Percentiles rank a stretch among this genome's conserved stretches.
phyloP scores from a whole-genome alignment of 2,113 vertebrate species.

The Mixornis gularis region DNA sequence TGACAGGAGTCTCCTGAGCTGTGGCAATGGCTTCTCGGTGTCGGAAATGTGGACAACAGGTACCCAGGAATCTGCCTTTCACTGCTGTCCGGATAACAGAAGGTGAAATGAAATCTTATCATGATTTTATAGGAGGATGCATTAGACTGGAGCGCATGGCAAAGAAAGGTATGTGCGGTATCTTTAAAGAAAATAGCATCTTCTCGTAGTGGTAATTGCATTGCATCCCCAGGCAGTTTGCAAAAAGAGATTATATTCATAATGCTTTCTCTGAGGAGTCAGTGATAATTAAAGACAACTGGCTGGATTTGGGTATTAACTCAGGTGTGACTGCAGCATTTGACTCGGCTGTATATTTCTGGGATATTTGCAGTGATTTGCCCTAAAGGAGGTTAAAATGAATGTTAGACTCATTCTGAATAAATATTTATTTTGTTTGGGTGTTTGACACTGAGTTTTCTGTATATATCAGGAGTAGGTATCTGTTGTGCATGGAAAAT shows the following conservation, averaged over 20 bases:
- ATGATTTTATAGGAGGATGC: constrained; percentile 79
- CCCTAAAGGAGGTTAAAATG: neutral
- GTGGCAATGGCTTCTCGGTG: constrained; percentile 62
- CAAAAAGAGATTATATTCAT: neutral
- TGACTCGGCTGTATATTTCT: neutral
- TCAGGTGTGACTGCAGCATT: neutral
- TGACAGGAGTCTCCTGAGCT: neutral
- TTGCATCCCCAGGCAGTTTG: neutral
- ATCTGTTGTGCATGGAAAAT: neutral
- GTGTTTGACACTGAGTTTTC: neutral
- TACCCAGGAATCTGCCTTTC: constrained; percentile 62
- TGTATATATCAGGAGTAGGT: neutral
- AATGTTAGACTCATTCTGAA: neutral
- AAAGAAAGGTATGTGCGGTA: constrained; percentile 74
- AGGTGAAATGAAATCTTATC: constrained; percentile 86
- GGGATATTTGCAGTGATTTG: neutral
- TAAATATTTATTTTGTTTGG: neutral
- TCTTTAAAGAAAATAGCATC: neutral
- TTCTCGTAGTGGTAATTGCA: neutral
- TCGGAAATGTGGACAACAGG: constrained; percentile 65
- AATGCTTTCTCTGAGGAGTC: neutral
- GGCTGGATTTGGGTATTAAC: neutral
- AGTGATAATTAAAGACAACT: neutral
- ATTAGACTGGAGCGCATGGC: constrained; percentile 62
- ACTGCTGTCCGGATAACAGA: constrained; percentile 79